Base-by-base conservation (phyloP, 2,888 invertebrate genomes). In the Orthosia gothica region DNA sequence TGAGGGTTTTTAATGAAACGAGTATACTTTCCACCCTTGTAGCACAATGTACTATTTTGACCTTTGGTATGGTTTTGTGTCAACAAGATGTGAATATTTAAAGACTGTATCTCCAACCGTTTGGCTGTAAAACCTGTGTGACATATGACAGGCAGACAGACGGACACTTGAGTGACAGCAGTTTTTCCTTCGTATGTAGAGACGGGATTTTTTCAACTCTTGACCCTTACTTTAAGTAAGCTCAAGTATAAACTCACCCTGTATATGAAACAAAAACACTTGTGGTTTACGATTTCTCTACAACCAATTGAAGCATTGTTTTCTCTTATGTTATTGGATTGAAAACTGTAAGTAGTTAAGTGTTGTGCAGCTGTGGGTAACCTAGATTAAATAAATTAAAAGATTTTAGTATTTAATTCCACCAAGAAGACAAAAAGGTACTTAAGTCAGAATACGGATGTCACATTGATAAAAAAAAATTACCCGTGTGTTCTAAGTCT, bases 201-300 rank as follows among this genome's bases (percentile, higher is more conserved):
- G 23, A 2, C 18, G 9, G 5, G 16, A 13, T 40, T 47, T 18
- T 57, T 54, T 3, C 20, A 23, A 40, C 12, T 15, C 49, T 50
- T 55, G 50, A 59, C 20, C 47, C 13, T 26, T 32, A 20, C 18
- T 58, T 47, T 52, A 12, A 52, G 26, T 62, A 62, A 52, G 23
- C 13, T 73, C 23, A 45, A 54, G 16, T 59, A 50, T 23, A 47
- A 70, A 20, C 47, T 58, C 78, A 57, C 0, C 20, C 69, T 81
- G 32, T 84, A 45, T 50, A 67, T 63, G 13, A 52, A 32, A 62
- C 52, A 55, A 69, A 70, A 74, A 70, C 67, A 77, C 73, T 81
- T 52, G 54, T 58, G 15, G 12, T 76, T 62, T 52, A 66, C 54
- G 61, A 67, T 68, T 52, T 63, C 15, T 58, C 54, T 54, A 20